phyloP scores from a whole-genome alignment of 2,113 vertebrate genomes.

The Cyphomyrus discorhynchus region DNA sequence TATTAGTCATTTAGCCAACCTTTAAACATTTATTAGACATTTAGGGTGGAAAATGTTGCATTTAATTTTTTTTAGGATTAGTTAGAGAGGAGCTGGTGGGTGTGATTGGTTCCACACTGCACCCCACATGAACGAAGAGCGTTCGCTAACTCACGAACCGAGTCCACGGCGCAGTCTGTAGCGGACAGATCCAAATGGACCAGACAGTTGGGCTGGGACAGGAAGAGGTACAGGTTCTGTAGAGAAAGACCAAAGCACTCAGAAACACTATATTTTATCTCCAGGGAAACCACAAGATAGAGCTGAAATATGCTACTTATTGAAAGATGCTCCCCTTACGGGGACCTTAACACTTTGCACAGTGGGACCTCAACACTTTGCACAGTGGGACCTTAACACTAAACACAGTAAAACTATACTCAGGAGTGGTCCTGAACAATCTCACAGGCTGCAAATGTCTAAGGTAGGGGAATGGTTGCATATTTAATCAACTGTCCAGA shows the following conservation, averaged over 20 bases:
- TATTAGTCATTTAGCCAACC: background rate
- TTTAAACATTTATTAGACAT: background rate
- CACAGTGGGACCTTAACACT: background rate
- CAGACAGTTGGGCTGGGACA: conserved; percentile 82
- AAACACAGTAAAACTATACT: background rate
- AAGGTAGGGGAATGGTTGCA: background rate
- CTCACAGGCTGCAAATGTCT: background rate
- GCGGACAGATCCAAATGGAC: conserved; percentile 78
- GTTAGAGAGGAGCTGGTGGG: background rate
- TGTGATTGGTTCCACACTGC: background rate
- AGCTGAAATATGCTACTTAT: background rate
- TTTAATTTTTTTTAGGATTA: background rate
- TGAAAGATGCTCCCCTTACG: background rate
- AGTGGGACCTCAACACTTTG: background rate
- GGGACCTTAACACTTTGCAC: too few relatives aligned
- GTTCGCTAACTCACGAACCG: conserved; percentile 54
- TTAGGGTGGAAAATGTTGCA: background rate
- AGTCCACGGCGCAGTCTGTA: conserved; percentile 77
- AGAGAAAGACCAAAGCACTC: background rate
- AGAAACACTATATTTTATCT: background rate
- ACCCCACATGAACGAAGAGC: background rate
- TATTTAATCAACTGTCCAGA: background rate
- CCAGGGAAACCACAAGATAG: background rate
- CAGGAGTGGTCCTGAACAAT: background rate
- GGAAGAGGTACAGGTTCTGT: conserved; percentile 78